These are phyloP conservation scores for Artemia franciscana DNA, from an alignment of 1,140 invertebrate genomes.

Conservation along the genomic window DNA sequence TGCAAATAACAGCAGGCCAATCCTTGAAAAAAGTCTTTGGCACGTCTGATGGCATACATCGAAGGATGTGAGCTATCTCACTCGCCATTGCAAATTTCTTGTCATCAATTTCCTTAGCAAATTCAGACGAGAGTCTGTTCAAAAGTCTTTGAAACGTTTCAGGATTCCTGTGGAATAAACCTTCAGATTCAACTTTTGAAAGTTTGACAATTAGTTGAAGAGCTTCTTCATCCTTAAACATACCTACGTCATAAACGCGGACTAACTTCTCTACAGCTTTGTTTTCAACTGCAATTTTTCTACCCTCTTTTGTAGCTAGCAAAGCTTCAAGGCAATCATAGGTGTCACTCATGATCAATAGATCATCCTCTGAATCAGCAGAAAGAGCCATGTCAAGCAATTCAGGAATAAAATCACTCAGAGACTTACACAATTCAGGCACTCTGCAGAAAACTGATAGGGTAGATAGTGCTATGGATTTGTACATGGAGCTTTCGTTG, in stretches of 20 bases:
- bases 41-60: constrained; percentile 26
- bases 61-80: constrained; percentile 22
- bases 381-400: constrained; percentile 55
- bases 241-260: constrained; percentile 56
- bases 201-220: constrained; percentile 42
- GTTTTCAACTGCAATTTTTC: constrained; percentile 43
- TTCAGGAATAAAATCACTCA: constrained; percentile 50
- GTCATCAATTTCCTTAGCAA: constrained; percentile 61
- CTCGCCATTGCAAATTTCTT: constrained; percentile 43
- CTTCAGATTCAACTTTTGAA: constrained; percentile 39
- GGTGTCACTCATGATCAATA: constrained; percentile 66
- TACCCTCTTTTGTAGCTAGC: constrained; percentile 40
- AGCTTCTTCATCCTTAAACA: constrained; percentile 63
- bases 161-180: constrained; percentile 20
- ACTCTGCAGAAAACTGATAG: constrained; percentile 57
- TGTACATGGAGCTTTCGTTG: constrained; percentile 59
- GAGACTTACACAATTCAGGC: constrained; percentile 49
- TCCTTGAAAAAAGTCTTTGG: constrained; percentile 17
- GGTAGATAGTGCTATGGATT: constrained; percentile 63
- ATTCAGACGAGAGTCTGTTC: constrained; percentile 57
- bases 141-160: constrained; percentile 54
- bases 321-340: constrained; percentile 59
- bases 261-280: constrained; percentile 53
- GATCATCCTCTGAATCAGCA: constrained; percentile 40
- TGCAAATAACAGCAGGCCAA: constrained; percentile 28